phyloP scores from a whole-genome alignment of 1,140 invertebrate genomes.

The Drosophila funebris region DNA sequence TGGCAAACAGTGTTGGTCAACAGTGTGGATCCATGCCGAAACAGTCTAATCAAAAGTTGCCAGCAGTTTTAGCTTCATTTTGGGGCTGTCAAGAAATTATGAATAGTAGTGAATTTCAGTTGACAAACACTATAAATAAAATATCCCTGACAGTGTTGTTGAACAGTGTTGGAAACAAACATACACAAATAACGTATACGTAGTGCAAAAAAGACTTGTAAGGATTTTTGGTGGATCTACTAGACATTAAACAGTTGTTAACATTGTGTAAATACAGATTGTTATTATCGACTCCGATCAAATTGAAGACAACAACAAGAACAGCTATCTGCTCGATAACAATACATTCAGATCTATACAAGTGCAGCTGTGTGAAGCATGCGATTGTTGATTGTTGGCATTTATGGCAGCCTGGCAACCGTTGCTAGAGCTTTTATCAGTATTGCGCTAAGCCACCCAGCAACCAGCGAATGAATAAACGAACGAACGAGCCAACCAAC shows the following conservation, averaged over 20 bases:
- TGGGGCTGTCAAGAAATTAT: background rate
- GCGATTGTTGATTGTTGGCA: background rate
- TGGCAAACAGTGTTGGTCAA: slow-evolving; percentile 28
- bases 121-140: background rate
- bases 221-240: too few relatives aligned
- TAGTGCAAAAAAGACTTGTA: too few relatives aligned
- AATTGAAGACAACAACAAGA: too few relatives aligned
- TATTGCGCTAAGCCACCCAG: slow-evolving; percentile 53
- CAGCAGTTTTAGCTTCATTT: background rate
- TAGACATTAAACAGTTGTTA: too few relatives aligned
- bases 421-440: slow-evolving; percentile 32
- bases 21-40: background rate
- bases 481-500: slow-evolving; percentile 6
- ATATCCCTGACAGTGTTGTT: background rate
- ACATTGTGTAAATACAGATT: too few relatives aligned
- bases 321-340: too few relatives aligned
- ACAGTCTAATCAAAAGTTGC: background rate
- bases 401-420: slow-evolving; percentile 4
- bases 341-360: too few relatives aligned
- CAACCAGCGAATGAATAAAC: slow-evolving; percentile 14
- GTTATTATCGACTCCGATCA: too few relatives aligned
- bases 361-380: slow-evolving; percentile 8
- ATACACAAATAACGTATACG: background rate
- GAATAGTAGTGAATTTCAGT: background rate
- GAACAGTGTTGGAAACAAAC: background rate